These are phyloP conservation scores for Patagioenas fasciata DNA, from an alignment of 2,113 vertebrate genomes.

Conservation along the genomic window DNA sequence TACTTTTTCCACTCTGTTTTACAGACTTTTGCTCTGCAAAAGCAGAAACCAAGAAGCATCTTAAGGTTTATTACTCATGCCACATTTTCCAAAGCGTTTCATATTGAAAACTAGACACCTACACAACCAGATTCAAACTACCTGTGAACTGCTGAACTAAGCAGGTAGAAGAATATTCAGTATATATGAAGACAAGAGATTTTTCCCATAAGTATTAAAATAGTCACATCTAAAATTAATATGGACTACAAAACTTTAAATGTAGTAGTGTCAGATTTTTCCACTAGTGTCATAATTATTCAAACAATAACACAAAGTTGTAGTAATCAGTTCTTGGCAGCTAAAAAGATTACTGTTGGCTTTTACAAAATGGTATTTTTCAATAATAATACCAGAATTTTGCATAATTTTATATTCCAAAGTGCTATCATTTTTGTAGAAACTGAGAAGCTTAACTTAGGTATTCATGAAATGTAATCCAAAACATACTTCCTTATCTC, in stretches of 20 bases:
- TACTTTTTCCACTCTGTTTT: neutral
- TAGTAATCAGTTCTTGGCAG: neutral
- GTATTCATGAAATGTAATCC: neutral
- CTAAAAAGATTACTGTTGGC: neutral
- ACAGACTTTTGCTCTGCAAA: neutral
- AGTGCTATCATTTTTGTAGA: neutral
- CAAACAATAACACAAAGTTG: neutral
- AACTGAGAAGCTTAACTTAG: neutral
- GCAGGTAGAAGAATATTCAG: neutral
- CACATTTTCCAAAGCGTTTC: neutral
- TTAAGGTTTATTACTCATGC: neutral
- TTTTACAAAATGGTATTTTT: neutral
- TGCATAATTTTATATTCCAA: neutral
- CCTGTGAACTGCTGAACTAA: neutral
- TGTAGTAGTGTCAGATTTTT: neutral
- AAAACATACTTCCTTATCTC: neutral
- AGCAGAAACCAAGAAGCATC: neutral
- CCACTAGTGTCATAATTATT: neutral
- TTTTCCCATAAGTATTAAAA: neutral
- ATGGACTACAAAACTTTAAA: neutral
- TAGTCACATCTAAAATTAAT: slow-evolving; percentile 2
- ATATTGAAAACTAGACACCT: neutral
- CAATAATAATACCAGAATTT: neutral
- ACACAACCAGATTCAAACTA: neutral
- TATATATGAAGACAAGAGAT: neutral